Evolutionary conservation across 1,140 invertebrate species (phyloP).

Genomic region (Drosophila tropicalis): DNA sequence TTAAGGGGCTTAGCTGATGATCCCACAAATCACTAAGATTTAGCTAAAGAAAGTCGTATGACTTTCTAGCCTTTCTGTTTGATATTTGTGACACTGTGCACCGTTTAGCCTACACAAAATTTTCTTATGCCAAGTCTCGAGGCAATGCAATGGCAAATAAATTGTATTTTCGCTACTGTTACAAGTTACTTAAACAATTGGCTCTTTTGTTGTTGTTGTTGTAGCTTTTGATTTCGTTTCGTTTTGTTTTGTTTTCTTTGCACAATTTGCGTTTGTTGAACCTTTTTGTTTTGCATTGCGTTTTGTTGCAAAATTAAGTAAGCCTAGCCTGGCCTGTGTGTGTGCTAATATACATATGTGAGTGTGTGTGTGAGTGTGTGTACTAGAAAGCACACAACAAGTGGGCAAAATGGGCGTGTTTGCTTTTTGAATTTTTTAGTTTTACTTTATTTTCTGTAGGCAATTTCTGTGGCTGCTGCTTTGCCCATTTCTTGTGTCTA

Average conservation of each 20-base stretch:
- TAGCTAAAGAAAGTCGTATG: too few species aligned
- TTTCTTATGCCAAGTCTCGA: slow-evolving; percentile 1
- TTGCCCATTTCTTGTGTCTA: slow-evolving; percentile 45
- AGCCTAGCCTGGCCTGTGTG: slow-evolving; percentile 35
- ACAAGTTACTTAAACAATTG: slow-evolving; percentile 75
- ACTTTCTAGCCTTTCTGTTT: not conserved
- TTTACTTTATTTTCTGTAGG: slow-evolving; percentile 48
- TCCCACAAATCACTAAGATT: too few species aligned
- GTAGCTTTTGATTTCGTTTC: slow-evolving; percentile 41
- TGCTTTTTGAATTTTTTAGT: slow-evolving; percentile 21
- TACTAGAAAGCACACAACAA: slow-evolving; percentile 68
- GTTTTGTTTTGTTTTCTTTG: slow-evolving; percentile 36
- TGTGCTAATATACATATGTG: not conserved
- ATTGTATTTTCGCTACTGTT: slow-evolving; percentile 72
- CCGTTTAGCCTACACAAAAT: not conserved
- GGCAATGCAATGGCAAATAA: slow-evolving; percentile 68
- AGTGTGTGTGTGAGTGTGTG: slow-evolving; percentile 46
- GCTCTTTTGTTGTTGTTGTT: slow-evolving; percentile 35
- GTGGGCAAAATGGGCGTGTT: slow-evolving; percentile 62
- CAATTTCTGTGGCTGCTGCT: slow-evolving; percentile 43
- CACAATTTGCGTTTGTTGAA: slow-evolving; percentile 81
- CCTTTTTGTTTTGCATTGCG: slow-evolving; percentile 40
- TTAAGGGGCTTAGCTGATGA: too few species aligned
- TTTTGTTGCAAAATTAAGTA: slow-evolving; percentile 45
- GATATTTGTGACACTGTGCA: slow-evolving; percentile 5